Base-by-base conservation (phyloP, 2,797 vertebrate genomes). In the Chelonia mydas region DNA sequence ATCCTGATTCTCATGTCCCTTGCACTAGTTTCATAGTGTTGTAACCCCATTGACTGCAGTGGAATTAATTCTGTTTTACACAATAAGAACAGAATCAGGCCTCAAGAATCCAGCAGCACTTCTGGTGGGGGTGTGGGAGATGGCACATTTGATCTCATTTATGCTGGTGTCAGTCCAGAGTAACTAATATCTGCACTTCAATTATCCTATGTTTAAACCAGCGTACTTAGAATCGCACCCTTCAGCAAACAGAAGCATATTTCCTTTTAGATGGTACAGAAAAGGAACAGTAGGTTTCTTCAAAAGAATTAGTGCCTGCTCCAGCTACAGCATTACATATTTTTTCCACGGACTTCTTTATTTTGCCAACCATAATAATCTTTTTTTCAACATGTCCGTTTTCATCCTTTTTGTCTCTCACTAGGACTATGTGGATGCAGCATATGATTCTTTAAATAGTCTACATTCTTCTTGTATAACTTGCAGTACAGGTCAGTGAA, bases 361-460 rank as follows among this genome's bases (percentile, higher is more conserved):
- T 41, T 84, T 1, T 86, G 6, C 23, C 5, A 25, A 25, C 7
- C 57, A 28, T 79, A 6, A 79, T 17, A 57, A 4, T 55, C 94
- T 65, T 54, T 33, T 41, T 77, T 13, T 51, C 23, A 81, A 28
- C 3, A 59, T 7, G 17, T 41, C 86, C 59, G 2, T 12, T 94
- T 96, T 95, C 85, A 87, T 72, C 89, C 76, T 37, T 94, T 84
- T 11, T 0, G 0, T 84, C 51, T 89, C 31, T 84, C 27, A 59
- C 12, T 86, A 72, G 72, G 88, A 92, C 53, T 86, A 92, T 93
- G 53, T 49, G 54, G 21, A 96, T 96, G 15, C 45, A 90, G 81
- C 23, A 50, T 68, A 84, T 74, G 49, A 78, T 45, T 95, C 84
- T 78, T 95, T 95, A 95, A 96, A 91, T 59, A 95, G 61, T 41